Evolutionary conservation across 2,797 vertebrate genomes (phyloP).

Genomic region (Gouania willdenowi): DNA sequence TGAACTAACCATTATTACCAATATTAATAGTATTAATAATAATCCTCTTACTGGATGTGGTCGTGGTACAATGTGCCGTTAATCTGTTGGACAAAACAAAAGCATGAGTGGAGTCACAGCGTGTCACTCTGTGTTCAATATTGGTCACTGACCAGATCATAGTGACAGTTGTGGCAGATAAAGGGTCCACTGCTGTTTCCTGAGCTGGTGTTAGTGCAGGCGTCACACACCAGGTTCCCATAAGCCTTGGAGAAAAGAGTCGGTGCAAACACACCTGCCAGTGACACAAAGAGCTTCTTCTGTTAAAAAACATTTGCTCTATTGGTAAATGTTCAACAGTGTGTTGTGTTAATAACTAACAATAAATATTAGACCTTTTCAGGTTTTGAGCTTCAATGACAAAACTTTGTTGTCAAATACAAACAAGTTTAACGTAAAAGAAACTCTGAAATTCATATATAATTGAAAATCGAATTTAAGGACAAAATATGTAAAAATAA

Average conservation of each 20-base stretch:
- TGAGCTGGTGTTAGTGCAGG: slow-evolving; percentile 72
- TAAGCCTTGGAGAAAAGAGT: slow-evolving; percentile 90
- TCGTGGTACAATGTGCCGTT: slow-evolving; percentile 72
- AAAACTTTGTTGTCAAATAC: no score
- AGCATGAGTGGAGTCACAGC: background rate
- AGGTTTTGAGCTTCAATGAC: no score
- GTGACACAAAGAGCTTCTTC: slow-evolving; percentile 3
- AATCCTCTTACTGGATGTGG: slow-evolving; percentile 79
- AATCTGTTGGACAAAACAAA: slow-evolving; percentile 55
- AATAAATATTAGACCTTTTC: no score
- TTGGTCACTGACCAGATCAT: slow-evolving; percentile 75
- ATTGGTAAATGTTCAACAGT: no score
- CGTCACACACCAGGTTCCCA: slow-evolving; percentile 82
- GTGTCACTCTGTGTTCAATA: background rate
- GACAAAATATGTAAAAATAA: no score
- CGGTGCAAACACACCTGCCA: slow-evolving; percentile 84
- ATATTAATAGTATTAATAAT: no score
- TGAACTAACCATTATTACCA: no score
- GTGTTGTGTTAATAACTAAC: no score
- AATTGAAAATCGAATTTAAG: no score
- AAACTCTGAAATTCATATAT: no score
- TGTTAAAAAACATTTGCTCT: no score
- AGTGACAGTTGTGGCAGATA: slow-evolving; percentile 83
- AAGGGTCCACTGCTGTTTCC: slow-evolving; percentile 66
- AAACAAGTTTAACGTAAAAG: no score